These are phyloP conservation scores for Gortyna flavago DNA, from an alignment of 2,888 invertebrate species.

Conservation along the genomic window DNA sequence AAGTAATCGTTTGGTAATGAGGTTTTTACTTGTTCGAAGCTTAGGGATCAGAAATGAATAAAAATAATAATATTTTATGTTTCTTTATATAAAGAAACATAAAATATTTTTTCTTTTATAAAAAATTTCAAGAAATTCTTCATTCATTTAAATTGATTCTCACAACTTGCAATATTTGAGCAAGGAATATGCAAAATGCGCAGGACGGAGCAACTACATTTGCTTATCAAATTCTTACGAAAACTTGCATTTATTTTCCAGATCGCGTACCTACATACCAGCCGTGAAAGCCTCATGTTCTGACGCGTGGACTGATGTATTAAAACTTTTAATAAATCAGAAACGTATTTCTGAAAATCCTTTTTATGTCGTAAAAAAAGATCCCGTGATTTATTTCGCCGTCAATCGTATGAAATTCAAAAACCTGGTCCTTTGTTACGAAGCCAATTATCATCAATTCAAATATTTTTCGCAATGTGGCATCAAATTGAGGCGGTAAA, in stretches of 20 bases:
- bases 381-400: neutral
- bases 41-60: neutral
- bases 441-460: conserved; percentile 12
- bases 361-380: neutral
- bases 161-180: neutral
- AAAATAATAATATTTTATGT: neutral
- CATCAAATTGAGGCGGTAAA: conserved; percentile 19
- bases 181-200: neutral
- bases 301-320: neutral
- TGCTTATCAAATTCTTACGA: neutral
- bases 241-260: neutral
- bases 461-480: neutral
- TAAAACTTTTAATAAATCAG: conserved; percentile 2
- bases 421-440: conserved; percentile 10
- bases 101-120: neutral
- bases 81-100: too few relatives aligned
- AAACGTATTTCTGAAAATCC: neutral
- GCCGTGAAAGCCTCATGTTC: neutral
- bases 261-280: neutral
- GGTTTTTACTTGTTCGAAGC: conserved; percentile 6
- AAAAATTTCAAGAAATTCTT: neutral
- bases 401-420: neutral
- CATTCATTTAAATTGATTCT: neutral
- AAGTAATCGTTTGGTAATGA: conserved; percentile 22
- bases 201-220: neutral